Conservation (phyloP, 2,113 vertebrate genomes). For the Miniopterus natalensis region DNA sequence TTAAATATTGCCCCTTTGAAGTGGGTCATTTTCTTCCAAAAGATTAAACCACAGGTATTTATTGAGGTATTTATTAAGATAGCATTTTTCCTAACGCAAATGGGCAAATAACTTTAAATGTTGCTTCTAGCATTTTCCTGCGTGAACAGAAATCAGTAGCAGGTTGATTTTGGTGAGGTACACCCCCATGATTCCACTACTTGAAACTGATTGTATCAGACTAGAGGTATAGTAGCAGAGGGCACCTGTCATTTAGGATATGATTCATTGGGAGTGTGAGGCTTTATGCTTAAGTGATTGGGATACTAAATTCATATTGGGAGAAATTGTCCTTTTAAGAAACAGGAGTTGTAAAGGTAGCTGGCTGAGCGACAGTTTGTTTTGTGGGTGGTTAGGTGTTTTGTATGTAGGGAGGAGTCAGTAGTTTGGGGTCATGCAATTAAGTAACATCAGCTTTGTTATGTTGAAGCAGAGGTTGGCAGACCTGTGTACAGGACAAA, state of each 20-base stretch:
- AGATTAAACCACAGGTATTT: constrained; percentile 46
- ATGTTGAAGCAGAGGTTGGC: constrained; percentile 1
- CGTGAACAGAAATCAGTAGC: constrained; percentile 77
- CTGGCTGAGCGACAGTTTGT: constrained; percentile 31
- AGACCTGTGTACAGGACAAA: not conserved
- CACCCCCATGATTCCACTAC: constrained; percentile 66
- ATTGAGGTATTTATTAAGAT: constrained; percentile 23
- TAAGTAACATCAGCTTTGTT: not conserved
- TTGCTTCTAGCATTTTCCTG: constrained; percentile 77
- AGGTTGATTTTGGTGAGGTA: constrained; percentile 78
- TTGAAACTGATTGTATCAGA: constrained; percentile 73
- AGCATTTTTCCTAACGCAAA: constrained; percentile 65
- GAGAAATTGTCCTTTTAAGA: constrained; percentile 31
- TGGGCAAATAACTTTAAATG: constrained; percentile 68
- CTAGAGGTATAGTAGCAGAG: constrained; percentile 62
- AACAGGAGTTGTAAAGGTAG: not conserved
- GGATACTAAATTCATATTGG: not conserved
- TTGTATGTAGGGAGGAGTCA: not conserved
- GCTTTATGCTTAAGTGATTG: constrained; percentile 22
- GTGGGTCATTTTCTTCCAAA: constrained; percentile 64
- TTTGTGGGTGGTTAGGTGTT: not conserved
- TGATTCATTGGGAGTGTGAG: not conserved
- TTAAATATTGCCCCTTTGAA: constrained; percentile 64
- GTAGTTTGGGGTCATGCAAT: constrained; percentile 3
- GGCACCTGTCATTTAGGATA: not conserved